A percentile compares a stretch with the other conserved stretches of the same genome.
Evolutionary conservation across 2,797 vertebrate genomes (phyloP).

Genomic region (Helarctos malayanus): DNA sequence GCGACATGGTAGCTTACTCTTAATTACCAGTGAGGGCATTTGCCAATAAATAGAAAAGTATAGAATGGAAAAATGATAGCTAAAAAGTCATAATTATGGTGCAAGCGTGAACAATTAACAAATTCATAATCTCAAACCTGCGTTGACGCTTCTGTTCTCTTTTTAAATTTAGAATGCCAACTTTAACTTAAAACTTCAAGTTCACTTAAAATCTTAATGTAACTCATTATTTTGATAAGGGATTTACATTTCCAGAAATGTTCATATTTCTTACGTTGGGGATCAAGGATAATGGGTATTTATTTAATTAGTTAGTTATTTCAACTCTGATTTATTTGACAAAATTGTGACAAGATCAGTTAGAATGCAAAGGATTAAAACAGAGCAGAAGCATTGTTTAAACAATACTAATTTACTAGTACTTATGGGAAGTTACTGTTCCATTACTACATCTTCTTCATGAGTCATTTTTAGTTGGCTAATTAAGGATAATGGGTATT

Average conservation of each 20-base stretch:
- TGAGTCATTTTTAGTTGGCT: conserved; percentile 16
- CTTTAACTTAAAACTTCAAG: conserved; percentile 26
- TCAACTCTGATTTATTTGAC: neutral
- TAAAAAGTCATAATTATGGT: neutral
- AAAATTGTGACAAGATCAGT: neutral
- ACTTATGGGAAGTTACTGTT: neutral
- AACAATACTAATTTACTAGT: neutral
- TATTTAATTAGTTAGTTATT: neutral
- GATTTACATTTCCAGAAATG: neutral
- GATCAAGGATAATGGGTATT: neutral
- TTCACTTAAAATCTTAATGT: conserved; percentile 19
- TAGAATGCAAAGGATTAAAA: neutral
- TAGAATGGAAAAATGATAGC: neutral
- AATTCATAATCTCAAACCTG: neutral
- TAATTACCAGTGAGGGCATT: neutral
- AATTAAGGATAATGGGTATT: neutral
- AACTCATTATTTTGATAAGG: conserved; percentile 37
- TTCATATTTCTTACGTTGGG: neutral
- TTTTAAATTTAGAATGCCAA: conserved; percentile 31
- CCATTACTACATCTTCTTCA: neutral
- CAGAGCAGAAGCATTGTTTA: neutral
- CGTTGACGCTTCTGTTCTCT: neutral
- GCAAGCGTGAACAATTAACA: neutral
- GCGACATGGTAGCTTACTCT: neutral
- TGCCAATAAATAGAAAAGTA: neutral